A percentile compares a stretch with the other conserved stretches of the same genome.
Conservation (phyloP, 2,888 invertebrate genomes). For the Melanargia galathea region DNA sequence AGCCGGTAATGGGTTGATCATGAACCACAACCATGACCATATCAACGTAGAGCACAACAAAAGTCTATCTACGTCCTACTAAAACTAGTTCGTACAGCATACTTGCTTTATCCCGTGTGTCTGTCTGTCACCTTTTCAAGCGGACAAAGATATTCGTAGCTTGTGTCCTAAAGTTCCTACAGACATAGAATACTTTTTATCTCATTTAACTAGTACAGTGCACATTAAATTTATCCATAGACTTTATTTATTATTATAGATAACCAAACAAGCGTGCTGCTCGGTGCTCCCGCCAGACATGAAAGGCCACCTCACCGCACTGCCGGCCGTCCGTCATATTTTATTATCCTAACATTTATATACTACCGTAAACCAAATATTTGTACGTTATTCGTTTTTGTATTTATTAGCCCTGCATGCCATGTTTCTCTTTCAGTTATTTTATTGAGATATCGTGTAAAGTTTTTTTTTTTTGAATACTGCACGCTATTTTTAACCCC, state of each 20-base stretch:
- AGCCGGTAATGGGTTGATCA: no score
- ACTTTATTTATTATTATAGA: constrained; percentile 1
- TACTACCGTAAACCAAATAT: constrained; percentile 30
- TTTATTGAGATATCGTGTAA: constrained; percentile 13
- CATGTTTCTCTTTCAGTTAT: constrained; percentile 9
- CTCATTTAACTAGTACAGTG: not conserved
- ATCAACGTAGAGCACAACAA: no score
- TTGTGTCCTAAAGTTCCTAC: no score
- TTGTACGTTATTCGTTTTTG: constrained; percentile 13
- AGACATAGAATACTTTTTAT: no score
- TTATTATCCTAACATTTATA: constrained; percentile 36
- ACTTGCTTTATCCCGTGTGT: no score
- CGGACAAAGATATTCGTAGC: no score
- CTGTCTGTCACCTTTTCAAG: no score
- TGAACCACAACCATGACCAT: no score
- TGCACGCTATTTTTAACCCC: not conserved
- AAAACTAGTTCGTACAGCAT: no score
- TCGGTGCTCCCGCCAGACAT: not conserved
- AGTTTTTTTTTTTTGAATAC: constrained; percentile 2
- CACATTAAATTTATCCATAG: not conserved
- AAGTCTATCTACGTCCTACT: no score
- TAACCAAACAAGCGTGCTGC: constrained; percentile 9
- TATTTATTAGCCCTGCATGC: constrained; percentile 23
- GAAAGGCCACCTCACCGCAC: constrained; percentile 21
- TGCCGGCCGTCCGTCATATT: constrained; percentile 27